Conservation (phyloP, 1,140 invertebrate genomes). For the Oreohelix idahoensis region DNA sequence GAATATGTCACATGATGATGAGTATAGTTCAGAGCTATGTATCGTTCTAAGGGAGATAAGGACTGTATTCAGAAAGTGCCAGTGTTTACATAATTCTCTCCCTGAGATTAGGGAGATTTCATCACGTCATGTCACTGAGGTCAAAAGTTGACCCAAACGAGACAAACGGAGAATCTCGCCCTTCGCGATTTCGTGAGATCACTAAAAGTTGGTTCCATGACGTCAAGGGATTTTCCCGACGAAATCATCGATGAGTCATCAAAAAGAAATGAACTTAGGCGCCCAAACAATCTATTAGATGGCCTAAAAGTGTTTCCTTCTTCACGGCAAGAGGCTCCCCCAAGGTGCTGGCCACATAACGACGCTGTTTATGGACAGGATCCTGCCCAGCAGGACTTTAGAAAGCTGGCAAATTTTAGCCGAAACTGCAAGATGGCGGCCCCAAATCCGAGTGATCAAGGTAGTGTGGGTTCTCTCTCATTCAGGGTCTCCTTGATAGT, state of each 20-base stretch:
- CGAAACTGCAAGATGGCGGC: conserved; percentile 70
- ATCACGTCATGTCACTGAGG: too few relatives aligned
- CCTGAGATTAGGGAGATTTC: too few relatives aligned
- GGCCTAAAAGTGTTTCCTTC: conserved; percentile 53
- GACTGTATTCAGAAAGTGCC: too few relatives aligned
- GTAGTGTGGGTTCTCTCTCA: conserved; percentile 43
- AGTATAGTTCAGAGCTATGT: too few relatives aligned
- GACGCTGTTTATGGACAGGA: conserved; percentile 47
- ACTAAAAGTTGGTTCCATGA: conserved; percentile 49
- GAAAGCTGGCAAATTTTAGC: conserved; percentile 54
- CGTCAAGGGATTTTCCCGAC: conserved; percentile 71
- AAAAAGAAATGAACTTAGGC: conserved; percentile 66
- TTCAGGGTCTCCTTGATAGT: conserved; percentile 48
- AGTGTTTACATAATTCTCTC: too few relatives aligned
- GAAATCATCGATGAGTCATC: conserved; percentile 71
- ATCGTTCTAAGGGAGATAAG: too few relatives aligned
- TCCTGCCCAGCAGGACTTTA: conserved; percentile 52
- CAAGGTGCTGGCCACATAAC: conserved; percentile 42
- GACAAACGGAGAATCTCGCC: not conserved
- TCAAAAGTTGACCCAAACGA: too few relatives aligned
- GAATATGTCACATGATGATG: too few relatives aligned
- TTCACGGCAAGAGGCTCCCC: conserved; percentile 47
- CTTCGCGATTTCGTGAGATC: not conserved
- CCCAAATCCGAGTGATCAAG: conserved; percentile 55
- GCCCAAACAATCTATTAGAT: conserved; percentile 58